phyloP scores from a whole-genome alignment of 2,797 vertebrate genomes.

The Lemur catta region DNA sequence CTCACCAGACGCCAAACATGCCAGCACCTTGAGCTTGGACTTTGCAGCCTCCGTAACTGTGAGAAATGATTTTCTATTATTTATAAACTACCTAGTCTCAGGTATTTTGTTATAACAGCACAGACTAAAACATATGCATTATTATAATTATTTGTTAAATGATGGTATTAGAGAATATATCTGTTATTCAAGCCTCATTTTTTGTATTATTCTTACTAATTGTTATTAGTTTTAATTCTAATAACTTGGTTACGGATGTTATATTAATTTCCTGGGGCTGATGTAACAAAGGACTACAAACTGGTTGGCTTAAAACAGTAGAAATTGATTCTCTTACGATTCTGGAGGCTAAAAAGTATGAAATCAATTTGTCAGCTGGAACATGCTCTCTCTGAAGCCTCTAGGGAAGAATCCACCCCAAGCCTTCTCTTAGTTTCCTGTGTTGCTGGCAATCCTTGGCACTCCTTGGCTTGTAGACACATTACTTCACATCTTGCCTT shows the following conservation, averaged over 20 bases:
- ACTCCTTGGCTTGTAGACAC: not conserved
- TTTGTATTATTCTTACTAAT: not conserved
- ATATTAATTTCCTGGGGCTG: not conserved
- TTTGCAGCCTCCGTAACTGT: not conserved
- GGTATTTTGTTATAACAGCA: not conserved
- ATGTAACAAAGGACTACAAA: not conserved
- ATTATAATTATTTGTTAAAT: not conserved
- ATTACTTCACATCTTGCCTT: not conserved
- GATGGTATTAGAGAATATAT: not conserved
- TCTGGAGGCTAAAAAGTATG: not conserved
- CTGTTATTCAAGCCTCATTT: not conserved
- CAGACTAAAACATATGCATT: not conserved
- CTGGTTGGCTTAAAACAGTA: not conserved
- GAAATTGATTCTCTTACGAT: not conserved
- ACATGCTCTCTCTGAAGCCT: not conserved
- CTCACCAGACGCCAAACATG: not conserved
- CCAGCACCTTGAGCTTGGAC: not conserved
- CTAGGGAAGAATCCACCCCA: not conserved
- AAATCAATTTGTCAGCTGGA: not conserved
- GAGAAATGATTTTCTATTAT: not conserved
- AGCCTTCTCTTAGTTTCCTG: not conserved
- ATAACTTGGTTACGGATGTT: not conserved
- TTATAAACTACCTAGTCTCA: not conserved
- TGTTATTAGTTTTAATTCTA: not conserved
- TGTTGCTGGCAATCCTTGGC: accelerated